Conservation (phyloP, 2,113 vertebrate species). For the Eubucco bourcierii region DNA sequence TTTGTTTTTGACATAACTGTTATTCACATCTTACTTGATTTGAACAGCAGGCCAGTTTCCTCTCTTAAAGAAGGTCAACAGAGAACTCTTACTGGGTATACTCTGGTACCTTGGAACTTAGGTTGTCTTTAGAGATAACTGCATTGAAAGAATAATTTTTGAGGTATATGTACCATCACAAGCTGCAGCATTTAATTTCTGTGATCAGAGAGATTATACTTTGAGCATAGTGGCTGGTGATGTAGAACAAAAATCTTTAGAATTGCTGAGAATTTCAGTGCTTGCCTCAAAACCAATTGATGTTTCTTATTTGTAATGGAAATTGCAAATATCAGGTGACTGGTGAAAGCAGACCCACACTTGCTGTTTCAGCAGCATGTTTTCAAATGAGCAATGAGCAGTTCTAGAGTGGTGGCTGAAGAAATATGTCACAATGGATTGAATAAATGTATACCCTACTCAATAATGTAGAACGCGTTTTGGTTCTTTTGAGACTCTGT, state of each 20-base stretch:
- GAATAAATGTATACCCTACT: background rate
- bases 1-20: background rate
- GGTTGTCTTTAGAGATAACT: background rate
- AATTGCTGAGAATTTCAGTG: background rate
- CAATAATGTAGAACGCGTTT: background rate
- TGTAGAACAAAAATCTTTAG: background rate
- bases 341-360: background rate
- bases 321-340: background rate
- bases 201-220: background rate
- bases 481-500: background rate
- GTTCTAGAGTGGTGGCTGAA: background rate
- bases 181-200: background rate
- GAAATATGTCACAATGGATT: rapidly evolving
- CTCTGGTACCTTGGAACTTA: background rate
- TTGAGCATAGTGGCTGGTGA: background rate
- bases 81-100: background rate
- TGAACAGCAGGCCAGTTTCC: background rate
- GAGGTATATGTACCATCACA: background rate
- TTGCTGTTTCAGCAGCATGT: background rate
- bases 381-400: background rate
- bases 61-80: background rate
- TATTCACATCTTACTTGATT: background rate
- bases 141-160: background rate
- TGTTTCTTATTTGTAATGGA: background rate
- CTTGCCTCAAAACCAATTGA: background rate